Conservation (phyloP, 2,888 invertebrate genomes). For the Julus scandinavius region DNA sequence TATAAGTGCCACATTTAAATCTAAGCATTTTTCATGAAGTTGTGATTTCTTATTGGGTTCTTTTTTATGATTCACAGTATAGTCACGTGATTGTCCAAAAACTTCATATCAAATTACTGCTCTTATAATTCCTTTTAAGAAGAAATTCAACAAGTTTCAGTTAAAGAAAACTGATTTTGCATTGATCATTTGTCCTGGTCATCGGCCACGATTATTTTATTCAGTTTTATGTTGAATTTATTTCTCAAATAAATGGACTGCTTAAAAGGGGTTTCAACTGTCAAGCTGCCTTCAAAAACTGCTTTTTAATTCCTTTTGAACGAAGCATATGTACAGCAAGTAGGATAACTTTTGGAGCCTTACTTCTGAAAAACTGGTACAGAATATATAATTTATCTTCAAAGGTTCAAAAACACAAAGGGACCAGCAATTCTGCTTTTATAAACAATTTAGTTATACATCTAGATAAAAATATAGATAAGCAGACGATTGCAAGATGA, state of each 20-base stretch:
- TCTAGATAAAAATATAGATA: conserved; percentile 54
- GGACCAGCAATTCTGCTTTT: conserved; percentile 51
- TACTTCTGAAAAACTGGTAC: conserved; percentile 49
- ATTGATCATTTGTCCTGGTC: too few relatives aligned
- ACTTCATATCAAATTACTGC: too few relatives aligned
- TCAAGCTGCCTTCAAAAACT: conserved; percentile 48
- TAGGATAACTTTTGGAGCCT: conserved; percentile 47
- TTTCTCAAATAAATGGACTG: conserved; percentile 80
- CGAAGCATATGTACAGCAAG: conserved; percentile 50
- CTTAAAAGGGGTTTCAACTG: conserved; percentile 80
- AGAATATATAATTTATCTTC: conserved; percentile 53
- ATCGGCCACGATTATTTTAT: too few relatives aligned
- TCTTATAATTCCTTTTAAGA: too few relatives aligned
- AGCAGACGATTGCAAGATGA: conserved; percentile 51
- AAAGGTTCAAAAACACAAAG: conserved; percentile 50
- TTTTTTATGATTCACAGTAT: too few relatives aligned
- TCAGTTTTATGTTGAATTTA: too few relatives aligned
- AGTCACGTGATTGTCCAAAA: too few relatives aligned
- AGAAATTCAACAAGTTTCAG: too few relatives aligned
- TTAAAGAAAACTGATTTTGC: too few relatives aligned
- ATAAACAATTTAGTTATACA: conserved; percentile 53
- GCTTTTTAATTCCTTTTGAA: conserved; percentile 53
- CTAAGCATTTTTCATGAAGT: too few relatives aligned
- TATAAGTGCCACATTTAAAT: too few relatives aligned
- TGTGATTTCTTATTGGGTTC: too few relatives aligned